Evolutionary conservation across 2,888 invertebrate species (phyloP).

Genomic region (Luperina nickerlii): DNA sequence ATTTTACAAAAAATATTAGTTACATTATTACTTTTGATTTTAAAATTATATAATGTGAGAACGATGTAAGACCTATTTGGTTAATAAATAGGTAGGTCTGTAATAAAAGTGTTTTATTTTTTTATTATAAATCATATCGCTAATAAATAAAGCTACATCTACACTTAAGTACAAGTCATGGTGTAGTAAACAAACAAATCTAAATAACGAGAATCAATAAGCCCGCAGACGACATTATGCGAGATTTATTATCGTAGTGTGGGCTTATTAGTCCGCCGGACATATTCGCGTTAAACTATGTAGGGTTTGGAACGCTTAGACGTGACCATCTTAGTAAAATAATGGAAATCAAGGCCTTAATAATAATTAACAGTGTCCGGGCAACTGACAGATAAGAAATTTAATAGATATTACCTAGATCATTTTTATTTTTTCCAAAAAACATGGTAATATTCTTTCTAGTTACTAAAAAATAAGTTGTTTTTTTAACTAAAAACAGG

Average conservation of each 20-base stretch:
- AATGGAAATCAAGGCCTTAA: too few relatives aligned
- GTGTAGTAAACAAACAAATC: slow-evolving; percentile 71
- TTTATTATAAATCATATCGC: not conserved
- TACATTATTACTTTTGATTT: too few relatives aligned
- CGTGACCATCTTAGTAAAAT: not conserved
- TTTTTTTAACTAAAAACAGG: too few relatives aligned
- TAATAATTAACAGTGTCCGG: too few relatives aligned
- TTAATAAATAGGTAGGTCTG: not conserved
- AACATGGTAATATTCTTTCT: too few relatives aligned
- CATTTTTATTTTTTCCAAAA: too few relatives aligned
- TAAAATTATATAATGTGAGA: too few relatives aligned
- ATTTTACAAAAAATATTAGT: too few relatives aligned
- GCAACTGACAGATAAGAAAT: too few relatives aligned
- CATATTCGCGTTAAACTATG: slow-evolving; percentile 70
- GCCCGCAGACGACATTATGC: slow-evolving; percentile 81
- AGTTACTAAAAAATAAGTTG: too few relatives aligned
- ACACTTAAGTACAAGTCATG: slow-evolving; percentile 21
- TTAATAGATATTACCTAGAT: too few relatives aligned
- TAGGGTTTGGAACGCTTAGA: slow-evolving; percentile 65
- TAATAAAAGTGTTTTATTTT: not conserved
- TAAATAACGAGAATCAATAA: slow-evolving; percentile 87
- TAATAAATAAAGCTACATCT: not conserved
- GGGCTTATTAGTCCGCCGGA: slow-evolving; percentile 84
- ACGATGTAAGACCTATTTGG: too few relatives aligned
- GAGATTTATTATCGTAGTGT: slow-evolving; percentile 83